phyloP scores from a whole-genome alignment of 1,140 invertebrate species.

The Episyrphus balteatus region DNA sequence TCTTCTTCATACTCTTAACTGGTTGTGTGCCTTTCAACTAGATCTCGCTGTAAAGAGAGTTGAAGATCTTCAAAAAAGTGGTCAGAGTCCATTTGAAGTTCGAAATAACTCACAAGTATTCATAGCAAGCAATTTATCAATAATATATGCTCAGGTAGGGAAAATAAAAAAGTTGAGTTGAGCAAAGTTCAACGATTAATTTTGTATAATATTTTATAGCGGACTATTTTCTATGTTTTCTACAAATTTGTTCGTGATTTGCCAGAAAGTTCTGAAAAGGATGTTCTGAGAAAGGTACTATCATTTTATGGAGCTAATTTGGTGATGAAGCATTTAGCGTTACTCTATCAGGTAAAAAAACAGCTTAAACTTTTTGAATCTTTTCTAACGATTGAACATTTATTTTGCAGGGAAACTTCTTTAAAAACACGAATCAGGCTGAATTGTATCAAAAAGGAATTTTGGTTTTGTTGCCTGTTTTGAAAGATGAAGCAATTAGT shows the following conservation, averaged over 20 bases:
- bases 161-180: too few species aligned
- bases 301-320: constrained; percentile 28
- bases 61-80: constrained; percentile 37
- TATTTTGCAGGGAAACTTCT: constrained; percentile 18
- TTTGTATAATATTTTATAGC: constrained; percentile 6
- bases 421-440: constrained; percentile 15
- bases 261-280: constrained; percentile 16
- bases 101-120: constrained; percentile 66
- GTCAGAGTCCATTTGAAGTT: constrained; percentile 52
- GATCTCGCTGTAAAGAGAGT: constrained; percentile 50
- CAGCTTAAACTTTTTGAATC: background rate
- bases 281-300: constrained; percentile 21
- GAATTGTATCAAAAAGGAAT: constrained; percentile 26
- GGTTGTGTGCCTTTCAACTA: constrained; percentile 62
- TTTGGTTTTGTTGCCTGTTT: constrained; percentile 41
- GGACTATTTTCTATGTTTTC: constrained; percentile 29
- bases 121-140: constrained; percentile 52
- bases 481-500: constrained; percentile 59
- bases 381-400: background rate
- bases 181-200: too few species aligned
- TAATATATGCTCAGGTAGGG: constrained; percentile 50
- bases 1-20: constrained; percentile 55
- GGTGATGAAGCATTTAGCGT: constrained; percentile 17
- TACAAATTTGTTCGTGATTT: constrained; percentile 21
- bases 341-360: constrained; percentile 21